phyloP scores from a whole-genome alignment of 2,888 invertebrate genomes.

The Chalcosyrphus nemorum region DNA sequence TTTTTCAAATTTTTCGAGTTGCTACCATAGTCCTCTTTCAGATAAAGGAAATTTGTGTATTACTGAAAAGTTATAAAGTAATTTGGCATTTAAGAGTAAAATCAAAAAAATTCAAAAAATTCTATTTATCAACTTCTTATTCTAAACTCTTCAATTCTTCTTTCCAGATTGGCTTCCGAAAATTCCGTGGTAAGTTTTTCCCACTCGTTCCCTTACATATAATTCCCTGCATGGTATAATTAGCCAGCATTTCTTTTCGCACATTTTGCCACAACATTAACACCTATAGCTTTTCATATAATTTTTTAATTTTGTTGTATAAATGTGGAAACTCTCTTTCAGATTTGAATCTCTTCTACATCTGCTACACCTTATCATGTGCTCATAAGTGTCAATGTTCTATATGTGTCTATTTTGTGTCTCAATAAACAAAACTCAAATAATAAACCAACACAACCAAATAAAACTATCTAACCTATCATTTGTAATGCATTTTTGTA shows the following conservation, averaged over 20 bases:
- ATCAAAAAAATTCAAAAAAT: too few species aligned
- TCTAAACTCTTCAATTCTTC: background rate
- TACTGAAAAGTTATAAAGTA: too few species aligned
- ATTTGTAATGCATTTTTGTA: constrained; percentile 54
- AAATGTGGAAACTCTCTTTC: constrained; percentile 63
- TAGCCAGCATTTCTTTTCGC: constrained; percentile 26
- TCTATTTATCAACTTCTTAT: background rate
- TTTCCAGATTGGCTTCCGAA: constrained; percentile 12
- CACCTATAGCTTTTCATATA: background rate
- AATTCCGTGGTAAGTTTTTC: background rate
- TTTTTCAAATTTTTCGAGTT: too few species aligned
- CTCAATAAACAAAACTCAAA: constrained; percentile 5
- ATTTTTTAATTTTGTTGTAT: constrained; percentile 53
- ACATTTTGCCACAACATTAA: constrained; percentile 4
- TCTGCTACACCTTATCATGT: constrained; percentile 64
- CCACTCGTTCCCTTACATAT: background rate
- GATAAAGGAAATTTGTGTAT: too few species aligned
- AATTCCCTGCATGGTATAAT: constrained; percentile 38
- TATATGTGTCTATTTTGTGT: constrained; percentile 65
- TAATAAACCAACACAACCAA: constrained; percentile 19
- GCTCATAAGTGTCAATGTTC: constrained; percentile 69
- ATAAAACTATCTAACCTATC: background rate
- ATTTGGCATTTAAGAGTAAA: too few species aligned
- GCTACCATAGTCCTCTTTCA: too few species aligned
- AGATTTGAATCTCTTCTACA: constrained; percentile 68